phyloP scores from a whole-genome alignment of 1,140 invertebrate species.

The Varroa destructor region DNA sequence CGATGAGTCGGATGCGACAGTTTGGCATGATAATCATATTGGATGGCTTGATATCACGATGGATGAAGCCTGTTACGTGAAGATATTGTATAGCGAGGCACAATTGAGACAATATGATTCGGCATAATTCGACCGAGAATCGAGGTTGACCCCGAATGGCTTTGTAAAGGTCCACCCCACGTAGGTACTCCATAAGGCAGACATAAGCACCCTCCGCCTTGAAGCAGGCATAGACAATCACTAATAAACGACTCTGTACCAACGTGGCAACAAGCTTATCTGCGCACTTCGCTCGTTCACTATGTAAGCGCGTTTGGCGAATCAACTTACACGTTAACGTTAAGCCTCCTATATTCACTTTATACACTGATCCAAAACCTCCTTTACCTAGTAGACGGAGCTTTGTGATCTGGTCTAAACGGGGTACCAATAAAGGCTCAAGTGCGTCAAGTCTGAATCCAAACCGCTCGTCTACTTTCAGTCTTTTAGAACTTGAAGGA shows the following conservation, averaged over 20 bases:
- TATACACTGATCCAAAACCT: constrained; percentile 13
- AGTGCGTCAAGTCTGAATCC: background rate
- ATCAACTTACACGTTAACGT: background rate
- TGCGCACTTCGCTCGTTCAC: background rate
- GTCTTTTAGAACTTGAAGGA: background rate
- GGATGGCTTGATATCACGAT: constrained; percentile 22
- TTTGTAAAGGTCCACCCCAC: constrained; percentile 5
- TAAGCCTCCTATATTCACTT: background rate
- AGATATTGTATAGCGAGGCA: constrained; percentile 4
- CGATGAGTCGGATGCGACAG: constrained; percentile 2
- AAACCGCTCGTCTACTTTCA: background rate
- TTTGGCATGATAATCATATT: constrained; percentile 8
- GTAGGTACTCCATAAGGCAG: constrained; percentile 12
- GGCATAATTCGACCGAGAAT: background rate
- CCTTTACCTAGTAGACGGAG: background rate
- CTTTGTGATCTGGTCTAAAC: background rate
- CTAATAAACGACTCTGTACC: background rate
- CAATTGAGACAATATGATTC: background rate
- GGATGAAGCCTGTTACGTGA: constrained; percentile 13
- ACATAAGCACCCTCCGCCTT: constrained; percentile 7
- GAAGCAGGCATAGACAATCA: constrained; percentile 4
- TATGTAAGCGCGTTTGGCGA: background rate
- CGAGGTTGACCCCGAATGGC: background rate
- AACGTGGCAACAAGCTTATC: constrained; percentile 10
- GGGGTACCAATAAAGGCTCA: background rate